Percentiles rank a stretch among this genome's conserved stretches.
Evolutionary conservation across 1,140 invertebrate species (phyloP).

Genomic region (Dinothrombium tinctorium): DNA sequence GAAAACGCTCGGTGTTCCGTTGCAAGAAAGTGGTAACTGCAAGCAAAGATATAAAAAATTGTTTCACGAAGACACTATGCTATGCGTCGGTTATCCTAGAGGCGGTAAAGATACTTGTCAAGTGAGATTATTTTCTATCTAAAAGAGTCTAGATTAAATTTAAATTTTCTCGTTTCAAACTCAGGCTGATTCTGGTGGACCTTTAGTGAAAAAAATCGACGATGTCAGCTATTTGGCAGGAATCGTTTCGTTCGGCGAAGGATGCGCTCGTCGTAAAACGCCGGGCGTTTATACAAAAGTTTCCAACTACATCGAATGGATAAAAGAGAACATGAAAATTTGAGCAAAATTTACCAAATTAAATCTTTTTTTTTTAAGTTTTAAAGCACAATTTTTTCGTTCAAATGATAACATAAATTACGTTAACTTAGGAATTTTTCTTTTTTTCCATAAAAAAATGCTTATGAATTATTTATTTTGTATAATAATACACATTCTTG

Average conservation of each 20-base stretch:
- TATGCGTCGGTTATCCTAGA: conserved; percentile 43
- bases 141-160: no score
- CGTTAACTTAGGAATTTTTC: no score
- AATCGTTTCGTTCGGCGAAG: conserved; percentile 30
- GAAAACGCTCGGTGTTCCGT: conserved; percentile 67
- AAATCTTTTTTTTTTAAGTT: background rate
- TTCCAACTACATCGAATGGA: conserved; percentile 53
- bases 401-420: no score
- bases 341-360: background rate
- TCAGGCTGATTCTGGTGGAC: conserved; percentile 15
- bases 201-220: conserved; percentile 9
- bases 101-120: conserved; percentile 54
- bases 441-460: no score
- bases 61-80: conserved; percentile 24
- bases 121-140: conserved; percentile 7
- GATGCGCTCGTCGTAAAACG: conserved; percentile 53
- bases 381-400: no score
- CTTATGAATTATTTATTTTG: no score
- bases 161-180: no score
- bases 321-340: conserved; percentile 22
- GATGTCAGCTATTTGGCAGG: conserved; percentile 10
- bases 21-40: conserved; percentile 23
- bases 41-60: conserved; percentile 7
- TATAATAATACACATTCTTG: no score
- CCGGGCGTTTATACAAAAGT: conserved; percentile 63